A percentile compares a stretch with the other conserved stretches of the same genome.
These are phyloP conservation scores for Clarias pachynema DNA, from an alignment of 2,797 vertebrate genomes.

Conservation along the genomic window DNA sequence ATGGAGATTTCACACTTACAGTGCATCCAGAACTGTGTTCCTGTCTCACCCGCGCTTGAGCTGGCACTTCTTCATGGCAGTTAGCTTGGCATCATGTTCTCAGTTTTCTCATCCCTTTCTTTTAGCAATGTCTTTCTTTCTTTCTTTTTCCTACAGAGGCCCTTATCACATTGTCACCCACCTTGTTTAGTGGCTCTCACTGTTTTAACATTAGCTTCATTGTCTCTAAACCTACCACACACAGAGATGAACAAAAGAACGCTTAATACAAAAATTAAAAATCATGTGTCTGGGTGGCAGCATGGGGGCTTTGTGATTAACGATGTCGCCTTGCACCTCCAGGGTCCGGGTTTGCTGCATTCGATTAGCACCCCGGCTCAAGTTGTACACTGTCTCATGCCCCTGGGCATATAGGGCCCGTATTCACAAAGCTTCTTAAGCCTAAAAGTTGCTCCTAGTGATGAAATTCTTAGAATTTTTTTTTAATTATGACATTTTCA, in stretches of 20 bases:
- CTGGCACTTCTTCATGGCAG: slow-evolving; percentile 33
- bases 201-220: background rate
- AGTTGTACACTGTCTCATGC: too few relatives aligned
- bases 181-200: background rate
- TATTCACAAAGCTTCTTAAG: too few relatives aligned
- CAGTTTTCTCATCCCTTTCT: slow-evolving; percentile 8
- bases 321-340: too few relatives aligned
- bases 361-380: too few relatives aligned
- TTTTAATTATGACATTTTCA: too few relatives aligned
- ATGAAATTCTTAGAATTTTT: too few relatives aligned
- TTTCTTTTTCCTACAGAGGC: background rate
- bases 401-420: too few relatives aligned
- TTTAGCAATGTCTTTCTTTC: background rate
- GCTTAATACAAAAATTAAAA: too few relatives aligned
- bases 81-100: slow-evolving; percentile 24
- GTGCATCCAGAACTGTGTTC: slow-evolving; percentile 29
- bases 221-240: background rate
- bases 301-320: too few relatives aligned
- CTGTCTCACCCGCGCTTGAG: slow-evolving; percentile 26
- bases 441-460: too few relatives aligned
- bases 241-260: background rate
- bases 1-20: slow-evolving; percentile 47
- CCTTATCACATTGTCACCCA: background rate
- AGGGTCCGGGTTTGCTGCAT: too few relatives aligned
- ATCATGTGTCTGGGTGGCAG: too few relatives aligned